Evolutionary conservation across 2,797 vertebrate genomes (phyloP), one percentile per base, ranked within the genome.

Genomic region (Propithecus deckenii): DNA sequence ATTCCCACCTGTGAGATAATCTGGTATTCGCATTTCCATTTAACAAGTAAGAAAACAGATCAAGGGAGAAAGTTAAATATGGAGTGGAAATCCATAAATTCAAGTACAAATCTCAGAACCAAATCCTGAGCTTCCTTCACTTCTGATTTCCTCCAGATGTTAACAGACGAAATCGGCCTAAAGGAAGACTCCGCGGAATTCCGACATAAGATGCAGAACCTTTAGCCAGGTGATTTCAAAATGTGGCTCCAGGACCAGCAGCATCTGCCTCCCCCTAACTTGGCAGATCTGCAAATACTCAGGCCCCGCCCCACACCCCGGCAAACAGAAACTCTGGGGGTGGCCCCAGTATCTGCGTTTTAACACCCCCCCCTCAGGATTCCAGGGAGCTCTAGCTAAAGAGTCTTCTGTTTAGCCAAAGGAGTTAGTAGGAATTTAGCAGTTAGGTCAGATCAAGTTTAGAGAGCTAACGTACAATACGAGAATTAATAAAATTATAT

Each of bases 271-370:
- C 30, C 23, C 23, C 57, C 18, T 14, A 65, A 57, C 23, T 7
- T 18, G 2, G 14, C 12, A 63, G 20, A n/a, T 30, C 28, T n/a
- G 12, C 15, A 57, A 5, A n/a, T 75, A 6, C 32, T 23, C 15
- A 20, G n/a, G 2, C 1, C 10, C 25, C 4, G 12, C 8, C 10
- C 41, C 41, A 32, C 1, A 25, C 11, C 22, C 50, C 7, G 7
- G 85, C 57, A 48, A 7, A 38, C 8, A 12, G 17, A 23, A 17
- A 7, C 7, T 43, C 11, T 48, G 11, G 23, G 23, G 46, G 3
- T 14, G 2, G 4, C 23, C 32, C 28, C 35, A 18, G 0, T 25
- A 28, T 20, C n/a, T 41, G 20, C 0, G 3, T 30, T 65, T 74
- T 28, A 52, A 13, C 3, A 67, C 32, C 2, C 7, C 2, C 5